These are phyloP conservation scores for Proterorhinus semilunaris DNA, from an alignment of 2,113 vertebrate genomes.

Conservation along the genomic window DNA sequence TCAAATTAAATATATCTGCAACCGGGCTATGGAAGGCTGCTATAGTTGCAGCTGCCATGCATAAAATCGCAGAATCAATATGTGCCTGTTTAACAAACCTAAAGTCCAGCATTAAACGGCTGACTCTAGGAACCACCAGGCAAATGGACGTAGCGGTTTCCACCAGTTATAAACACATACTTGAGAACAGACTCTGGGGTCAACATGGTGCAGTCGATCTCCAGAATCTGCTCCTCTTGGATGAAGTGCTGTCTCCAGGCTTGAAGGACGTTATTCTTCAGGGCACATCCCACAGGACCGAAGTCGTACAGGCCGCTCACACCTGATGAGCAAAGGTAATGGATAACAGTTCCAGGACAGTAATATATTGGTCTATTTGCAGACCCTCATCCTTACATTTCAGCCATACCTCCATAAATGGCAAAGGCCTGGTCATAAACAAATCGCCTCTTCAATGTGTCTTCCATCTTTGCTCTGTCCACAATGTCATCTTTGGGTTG, in stretches of 20 bases:
- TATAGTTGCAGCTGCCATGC: conserved; percentile 54
- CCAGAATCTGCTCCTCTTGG: conserved; percentile 97
- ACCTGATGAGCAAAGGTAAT: conserved; percentile 73
- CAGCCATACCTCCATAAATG: conserved; percentile 91
- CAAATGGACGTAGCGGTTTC: not conserved
- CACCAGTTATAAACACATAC: conserved; percentile 69
- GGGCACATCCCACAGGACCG: conserved; percentile 93
- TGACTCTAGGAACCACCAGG: conserved; percentile 61
- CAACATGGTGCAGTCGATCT: conserved; percentile 98
- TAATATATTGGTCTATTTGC: too few species aligned
- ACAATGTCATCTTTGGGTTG: conserved; percentile 96
- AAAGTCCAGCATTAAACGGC: conserved; percentile 46
- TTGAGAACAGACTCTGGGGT: conserved; percentile 93
- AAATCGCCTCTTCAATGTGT: conserved; percentile 95
- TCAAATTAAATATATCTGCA: conserved; percentile 53
- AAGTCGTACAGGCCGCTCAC: conserved; percentile 98
- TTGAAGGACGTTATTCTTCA: conserved; percentile 98
- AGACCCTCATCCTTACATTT: not conserved
- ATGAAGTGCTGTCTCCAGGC: conserved; percentile 98
- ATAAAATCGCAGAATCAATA: conserved; percentile 62
- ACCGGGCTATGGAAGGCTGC: conserved; percentile 70
- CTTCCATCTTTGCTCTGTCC: conserved; percentile 96
- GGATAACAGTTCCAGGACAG: conserved; percentile 23
- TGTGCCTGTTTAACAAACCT: conserved; percentile 62
- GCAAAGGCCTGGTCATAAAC: conserved; percentile 99